Percentiles rank a stretch among this genome's conserved stretches.
phyloP scores from a whole-genome alignment of 2,113 vertebrate genomes.

The Narcine bancroftii region DNA sequence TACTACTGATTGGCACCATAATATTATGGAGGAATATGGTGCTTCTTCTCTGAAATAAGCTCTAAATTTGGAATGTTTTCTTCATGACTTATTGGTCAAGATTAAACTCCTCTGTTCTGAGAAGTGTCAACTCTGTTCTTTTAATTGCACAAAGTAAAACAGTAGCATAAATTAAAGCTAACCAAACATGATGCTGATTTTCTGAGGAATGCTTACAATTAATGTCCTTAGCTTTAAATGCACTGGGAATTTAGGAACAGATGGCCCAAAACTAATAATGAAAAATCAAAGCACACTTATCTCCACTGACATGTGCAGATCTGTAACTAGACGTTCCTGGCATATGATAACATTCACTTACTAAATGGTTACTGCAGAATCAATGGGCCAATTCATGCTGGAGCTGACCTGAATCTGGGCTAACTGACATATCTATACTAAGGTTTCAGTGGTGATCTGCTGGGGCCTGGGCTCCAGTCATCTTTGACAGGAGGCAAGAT shows the following conservation, averaged over 20 bases:
- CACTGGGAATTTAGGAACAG: neutral
- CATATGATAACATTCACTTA: neutral
- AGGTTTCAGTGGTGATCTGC: too few species aligned
- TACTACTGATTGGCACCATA: neutral
- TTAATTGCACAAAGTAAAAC: neutral
- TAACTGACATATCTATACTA: too few species aligned
- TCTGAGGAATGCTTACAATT: neutral
- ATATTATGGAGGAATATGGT: neutral
- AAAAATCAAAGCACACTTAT: neutral
- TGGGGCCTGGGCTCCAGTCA: too few species aligned
- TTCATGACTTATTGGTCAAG: neutral
- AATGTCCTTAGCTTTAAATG: neutral
- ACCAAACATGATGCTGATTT: neutral
- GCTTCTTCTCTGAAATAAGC: neutral
- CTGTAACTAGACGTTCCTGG: neutral
- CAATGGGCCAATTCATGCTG: too few species aligned
- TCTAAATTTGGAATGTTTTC: neutral
- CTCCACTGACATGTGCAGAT: neutral
- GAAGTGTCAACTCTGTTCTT: neutral
- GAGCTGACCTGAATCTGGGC: too few species aligned
- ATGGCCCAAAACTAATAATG: neutral
- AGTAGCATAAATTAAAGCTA: neutral
- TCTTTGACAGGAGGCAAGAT: too few species aligned
- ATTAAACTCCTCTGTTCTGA: neutral
- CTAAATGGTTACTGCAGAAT: neutral